phyloP scores from a whole-genome alignment of 1,140 invertebrate species.

The Dendroctonus ponderosae region DNA sequence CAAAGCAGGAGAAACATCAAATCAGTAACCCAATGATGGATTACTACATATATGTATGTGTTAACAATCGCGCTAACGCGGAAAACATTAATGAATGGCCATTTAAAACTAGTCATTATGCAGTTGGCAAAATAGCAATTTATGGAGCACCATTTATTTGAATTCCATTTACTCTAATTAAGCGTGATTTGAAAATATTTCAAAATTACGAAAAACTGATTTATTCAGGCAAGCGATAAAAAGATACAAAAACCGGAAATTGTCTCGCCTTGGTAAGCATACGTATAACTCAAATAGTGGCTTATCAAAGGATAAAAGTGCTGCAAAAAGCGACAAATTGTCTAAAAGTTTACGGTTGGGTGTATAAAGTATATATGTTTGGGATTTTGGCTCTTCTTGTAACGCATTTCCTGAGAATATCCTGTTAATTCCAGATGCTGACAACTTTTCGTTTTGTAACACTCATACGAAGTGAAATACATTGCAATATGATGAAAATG shows the following conservation, averaged over 20 bases:
- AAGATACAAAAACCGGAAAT: constrained; percentile 3
- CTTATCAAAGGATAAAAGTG: constrained; percentile 19
- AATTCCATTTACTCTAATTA: too few species aligned
- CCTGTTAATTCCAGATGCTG: constrained; percentile 20
- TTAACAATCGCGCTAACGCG: too few species aligned
- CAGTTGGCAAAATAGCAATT: too few species aligned
- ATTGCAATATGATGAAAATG: constrained; percentile 9
- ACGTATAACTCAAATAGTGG: constrained; percentile 13
- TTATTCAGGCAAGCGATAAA: constrained; percentile 4
- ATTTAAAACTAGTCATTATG: too few species aligned
- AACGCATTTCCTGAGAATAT: constrained; percentile 22
- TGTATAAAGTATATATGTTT: constrained; percentile 24
- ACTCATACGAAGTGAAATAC: constrained; percentile 5
- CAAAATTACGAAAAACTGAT: constrained; percentile 1
- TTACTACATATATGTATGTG: not conserved
- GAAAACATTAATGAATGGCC: too few species aligned
- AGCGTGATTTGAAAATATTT: not conserved
- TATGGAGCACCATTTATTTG: too few species aligned
- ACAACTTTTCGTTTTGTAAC: constrained; percentile 15
- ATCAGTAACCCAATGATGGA: not conserved
- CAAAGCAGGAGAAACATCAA: not conserved
- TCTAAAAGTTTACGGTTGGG: constrained; percentile 18
- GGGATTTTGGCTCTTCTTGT: constrained; percentile 16
- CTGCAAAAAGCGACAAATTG: constrained; percentile 15
- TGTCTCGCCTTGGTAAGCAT: not conserved